Evolutionary conservation across 1,140 invertebrate species (phyloP), one percentile per base, ranked within the genome.

Genomic region (Bursaphelenchus mucronatus): DNA sequence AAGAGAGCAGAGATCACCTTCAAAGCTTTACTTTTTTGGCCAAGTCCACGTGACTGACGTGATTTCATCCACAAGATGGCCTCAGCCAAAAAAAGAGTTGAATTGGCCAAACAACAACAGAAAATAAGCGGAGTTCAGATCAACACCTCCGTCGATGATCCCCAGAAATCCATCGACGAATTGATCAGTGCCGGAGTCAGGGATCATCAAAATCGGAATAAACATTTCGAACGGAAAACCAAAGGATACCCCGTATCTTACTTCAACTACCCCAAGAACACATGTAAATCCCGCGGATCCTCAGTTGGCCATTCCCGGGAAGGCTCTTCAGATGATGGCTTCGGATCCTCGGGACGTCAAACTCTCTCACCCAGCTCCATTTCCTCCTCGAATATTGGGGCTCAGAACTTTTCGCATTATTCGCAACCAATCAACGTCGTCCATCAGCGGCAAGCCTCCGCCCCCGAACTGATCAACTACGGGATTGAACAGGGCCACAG

Each of bases 221-320:
- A 63, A 2, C 64, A 66, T 47, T 65, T 65, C 30, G 61, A 63
- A 30, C 61, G 61, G n/a, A 56, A 65, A 30, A 66, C 10, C 63
- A 65, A 30, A 66, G 64, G n/a, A 40, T n/a, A 64, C 11, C 67
- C 64, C 11, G 39, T 9, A 3, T 49, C 59, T 43, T 66, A 44
- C 10, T 49, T 30, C 10, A 65, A 45, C 64, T 30, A 17, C 49
- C 64, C 6, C n/a, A 43, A 21, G 41, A 63, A 30, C 55, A 63
- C 54, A 2, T 65, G 55, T 30, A 63, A 66, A 40, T 66, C 64
- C 11, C 64, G 64, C n/a, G 64, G 61, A 10, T 67, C 63, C 17
- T 67, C 63, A 10, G 63, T 64, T 53, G 64, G 61, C 17, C 64
- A 66, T 54, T 66, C 64, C 13, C 64, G 51, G 53, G 61, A 63